Conservation (phyloP, 1,140 invertebrate genomes). For the Magallana gigas region DNA sequence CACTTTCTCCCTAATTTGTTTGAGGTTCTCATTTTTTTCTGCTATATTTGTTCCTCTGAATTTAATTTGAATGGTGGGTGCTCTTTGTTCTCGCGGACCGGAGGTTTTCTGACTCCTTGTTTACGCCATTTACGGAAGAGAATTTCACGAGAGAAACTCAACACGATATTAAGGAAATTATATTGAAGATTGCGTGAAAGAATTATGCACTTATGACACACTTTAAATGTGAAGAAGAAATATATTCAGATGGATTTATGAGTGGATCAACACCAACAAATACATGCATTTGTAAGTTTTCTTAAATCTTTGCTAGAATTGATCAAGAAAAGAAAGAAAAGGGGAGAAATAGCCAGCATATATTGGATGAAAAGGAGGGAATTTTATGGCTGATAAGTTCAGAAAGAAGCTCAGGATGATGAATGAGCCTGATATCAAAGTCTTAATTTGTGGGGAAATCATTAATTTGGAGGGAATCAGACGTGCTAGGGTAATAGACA, state of each 20-base stretch:
- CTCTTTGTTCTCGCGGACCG: background rate
- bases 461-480: conserved; percentile 15
- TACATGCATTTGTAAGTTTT: no score
- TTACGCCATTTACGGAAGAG: background rate
- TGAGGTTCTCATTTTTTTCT: background rate
- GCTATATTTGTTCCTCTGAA: background rate
- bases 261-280: no score
- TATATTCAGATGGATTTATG: no score
- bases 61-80: background rate
- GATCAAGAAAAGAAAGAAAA: background rate
- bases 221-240: no score
- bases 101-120: background rate
- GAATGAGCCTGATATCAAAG: conserved; percentile 16
- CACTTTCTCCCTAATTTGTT: conserved; percentile 5
- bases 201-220: background rate
- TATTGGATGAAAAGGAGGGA: background rate
- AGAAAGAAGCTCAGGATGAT: conserved; percentile 3
- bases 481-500: background rate
- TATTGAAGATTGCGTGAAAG: background rate
- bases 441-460: conserved; percentile 20
- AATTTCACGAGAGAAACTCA: background rate
- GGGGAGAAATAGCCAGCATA: background rate
- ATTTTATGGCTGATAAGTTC: conserved; percentile 30
- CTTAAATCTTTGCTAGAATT: background rate
- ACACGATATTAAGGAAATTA: background rate